phyloP scores from a whole-genome alignment of 2,797 vertebrate species.

The Euphonia xanthogaster region DNA sequence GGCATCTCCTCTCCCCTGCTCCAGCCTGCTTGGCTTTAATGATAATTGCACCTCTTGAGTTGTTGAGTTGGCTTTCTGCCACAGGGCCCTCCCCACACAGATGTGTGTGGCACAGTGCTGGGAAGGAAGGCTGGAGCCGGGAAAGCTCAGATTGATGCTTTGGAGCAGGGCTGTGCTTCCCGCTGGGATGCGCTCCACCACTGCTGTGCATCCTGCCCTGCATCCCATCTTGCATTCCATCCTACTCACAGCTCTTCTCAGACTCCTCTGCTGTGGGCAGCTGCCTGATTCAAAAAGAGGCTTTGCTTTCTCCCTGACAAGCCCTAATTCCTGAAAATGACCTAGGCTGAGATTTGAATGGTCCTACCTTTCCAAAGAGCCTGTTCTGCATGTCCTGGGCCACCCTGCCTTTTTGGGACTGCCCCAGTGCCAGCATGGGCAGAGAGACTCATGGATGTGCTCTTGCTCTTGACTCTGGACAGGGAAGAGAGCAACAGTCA shows the following conservation, averaged over 20 bases:
- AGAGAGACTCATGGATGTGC: fast-evolving
- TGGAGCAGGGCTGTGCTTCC: not conserved
- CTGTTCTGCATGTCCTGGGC: not conserved
- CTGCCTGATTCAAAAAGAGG: not conserved
- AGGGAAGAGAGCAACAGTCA: not conserved
- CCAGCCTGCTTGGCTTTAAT: slow-evolving; percentile 43
- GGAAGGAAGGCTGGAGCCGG: not conserved
- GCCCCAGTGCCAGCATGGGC: not conserved
- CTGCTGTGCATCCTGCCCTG: not conserved
- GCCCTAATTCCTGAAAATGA: not conserved
- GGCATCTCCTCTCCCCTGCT: slow-evolving; percentile 41
- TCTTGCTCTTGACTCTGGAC: not conserved
- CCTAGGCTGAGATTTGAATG: not conserved
- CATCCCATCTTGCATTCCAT: not conserved
- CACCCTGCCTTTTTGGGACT: not conserved
- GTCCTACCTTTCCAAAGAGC: not conserved
- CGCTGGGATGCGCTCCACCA: fast-evolving
- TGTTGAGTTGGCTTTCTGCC: not conserved
- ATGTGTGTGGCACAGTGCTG: slow-evolving; percentile 20
- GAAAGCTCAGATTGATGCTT: not conserved
- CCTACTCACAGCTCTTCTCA: not conserved
- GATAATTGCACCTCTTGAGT: slow-evolving; percentile 47
- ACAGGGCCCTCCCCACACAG: not conserved
- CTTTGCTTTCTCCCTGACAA: not conserved
- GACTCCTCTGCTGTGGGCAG: not conserved